Base-by-base conservation (phyloP, 1,140 invertebrate genomes). In the Cydia fagiglandana region DNA sequence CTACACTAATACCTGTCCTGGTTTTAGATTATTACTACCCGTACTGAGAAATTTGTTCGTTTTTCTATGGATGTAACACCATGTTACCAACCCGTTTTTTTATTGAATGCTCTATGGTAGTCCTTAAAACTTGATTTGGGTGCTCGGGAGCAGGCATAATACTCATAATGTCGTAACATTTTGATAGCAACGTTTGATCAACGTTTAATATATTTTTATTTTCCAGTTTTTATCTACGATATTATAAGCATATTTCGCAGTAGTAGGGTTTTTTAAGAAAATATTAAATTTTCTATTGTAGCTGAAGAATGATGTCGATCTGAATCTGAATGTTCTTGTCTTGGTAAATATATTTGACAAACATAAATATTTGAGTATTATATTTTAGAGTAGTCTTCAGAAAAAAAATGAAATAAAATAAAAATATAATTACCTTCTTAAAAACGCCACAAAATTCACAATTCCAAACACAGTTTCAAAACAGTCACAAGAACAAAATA, bases 401-500 rank as follows among this genome's bases (percentile, higher is more conserved):
- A 47, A 47, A 10, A 47, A 47, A 41, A 74, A 53, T 15, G 13
- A 47, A 47, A 10, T 15, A 47, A 41, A 74, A 53, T 6, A 45
- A 73, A 45, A 73, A 41, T 10, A 74, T 50, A 74, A 41, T 56
- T 74, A 74, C 73, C 73, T 74, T 74, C 50, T 50, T 50, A 30
- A 30, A 74, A 74, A 45, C 50, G 20, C 45, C 73, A 53, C 45
- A 74, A 74, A 74, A 74, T 56, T 45, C 73, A 53, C 50, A 41
- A 61, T 61, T 61, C 56, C 56, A 61, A 38, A 70, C 66, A 70
- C 66, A 17, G 53, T 61, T 17, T 61, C 53, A 61, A 61, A 70
- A 70, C 28, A 70, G 66, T 70, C 66, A 38, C 34, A 66, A 38
- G 13, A 68, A 30, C 28, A 70, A 41, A 64, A 70, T 5, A 17